Percentiles rank a stretch among this genome's conserved stretches.
Conservation (phyloP, 2,113 vertebrate genomes). For the Cyprinodon variegatus region DNA sequence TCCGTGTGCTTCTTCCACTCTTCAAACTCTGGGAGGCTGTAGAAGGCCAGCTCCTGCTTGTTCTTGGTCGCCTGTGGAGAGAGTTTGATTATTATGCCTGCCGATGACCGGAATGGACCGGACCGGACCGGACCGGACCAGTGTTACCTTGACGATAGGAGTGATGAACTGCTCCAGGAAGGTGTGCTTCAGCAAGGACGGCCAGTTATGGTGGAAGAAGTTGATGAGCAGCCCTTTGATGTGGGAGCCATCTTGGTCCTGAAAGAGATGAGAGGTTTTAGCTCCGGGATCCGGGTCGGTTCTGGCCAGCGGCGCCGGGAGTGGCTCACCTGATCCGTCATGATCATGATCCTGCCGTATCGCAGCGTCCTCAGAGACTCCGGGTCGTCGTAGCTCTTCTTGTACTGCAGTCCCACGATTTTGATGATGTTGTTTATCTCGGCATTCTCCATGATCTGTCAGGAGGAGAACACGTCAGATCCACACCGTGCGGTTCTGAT, state of each 20-base stretch:
- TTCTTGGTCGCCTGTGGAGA: slow-evolving; percentile 90
- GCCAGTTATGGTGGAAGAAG: slow-evolving; percentile 99
- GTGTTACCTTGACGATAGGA: slow-evolving; percentile 93
- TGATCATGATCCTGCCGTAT: slow-evolving; percentile 99
- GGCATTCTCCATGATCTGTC: slow-evolving; percentile 98
- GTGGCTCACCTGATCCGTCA: slow-evolving; percentile 96
- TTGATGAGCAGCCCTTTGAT: slow-evolving; percentile 99
- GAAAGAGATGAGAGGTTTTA: not conserved
- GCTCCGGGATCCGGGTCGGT: no score
- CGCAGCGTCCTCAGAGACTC: slow-evolving; percentile 93
- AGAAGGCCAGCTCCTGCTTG: slow-evolving; percentile 96
- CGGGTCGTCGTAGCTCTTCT: slow-evolving; percentile 98
- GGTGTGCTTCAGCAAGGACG: slow-evolving; percentile 94
- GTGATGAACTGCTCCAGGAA: slow-evolving; percentile 99
- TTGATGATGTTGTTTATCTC: slow-evolving; percentile 99
- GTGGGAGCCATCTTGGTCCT: slow-evolving; percentile 99
- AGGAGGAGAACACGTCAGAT: not conserved
- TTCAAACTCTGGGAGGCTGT: slow-evolving; percentile 98
- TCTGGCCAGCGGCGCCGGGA: no score
- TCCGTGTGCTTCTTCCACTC: slow-evolving; percentile 99
- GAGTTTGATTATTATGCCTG: not conserved
- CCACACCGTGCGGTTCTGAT: not conserved
- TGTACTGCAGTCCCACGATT: slow-evolving; percentile 98
- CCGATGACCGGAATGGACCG: no score
- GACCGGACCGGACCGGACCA: no score